Evolutionary conservation across 23 tunicate species (phyloP), one percentile per base, ranked within the genome.

Genomic region (Styela plicata): DNA sequence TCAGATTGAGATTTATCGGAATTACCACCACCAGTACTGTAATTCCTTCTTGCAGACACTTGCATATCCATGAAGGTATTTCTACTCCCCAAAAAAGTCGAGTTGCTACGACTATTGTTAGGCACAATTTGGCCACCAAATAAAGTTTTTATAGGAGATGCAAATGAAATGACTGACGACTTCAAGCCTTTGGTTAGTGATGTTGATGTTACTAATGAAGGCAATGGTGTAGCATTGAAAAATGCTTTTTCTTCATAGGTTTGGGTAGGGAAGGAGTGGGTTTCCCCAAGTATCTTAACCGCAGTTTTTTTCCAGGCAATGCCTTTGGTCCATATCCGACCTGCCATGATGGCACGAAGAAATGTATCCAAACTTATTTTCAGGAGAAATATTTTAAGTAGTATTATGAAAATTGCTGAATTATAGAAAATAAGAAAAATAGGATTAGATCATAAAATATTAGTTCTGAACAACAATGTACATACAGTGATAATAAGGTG

Each of bases 281-380:
- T 76, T 36, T 52, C 66, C 13, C 31, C 64, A 1, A 26, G 27
- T 26, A 76, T 20, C 31, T 36, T 44, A 53, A 76, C 25, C 20
- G 81, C 81, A 24, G 66, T 53, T 44, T 76, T 76, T 26, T 76
- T 76, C 81, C 81, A 76, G 10, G 81, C 64, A 7, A 44, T 57
- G 27, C 81, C 66, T 53, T 76, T 76, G 26, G 31, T 76, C 66
- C 64, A 53, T 21, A 76, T 27, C 53, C 81, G 52, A 44, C 67
- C 64, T 20, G 81, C 81, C 81, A 76, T 76, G 10, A 13, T 73
- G 2, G 31, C 44, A 2, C 0, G 57, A 44, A 44, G 10, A 13
- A 44, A 5, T 44, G 13, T 13, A 13, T 44, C 57, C 57, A 13
- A 44, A 44, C 13, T 7, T 13, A 5, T 13, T 5, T 5, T 5